Evolutionary conservation across 2,113 vertebrate genomes (phyloP).

Genomic region (Oncorhynchus masou): DNA sequence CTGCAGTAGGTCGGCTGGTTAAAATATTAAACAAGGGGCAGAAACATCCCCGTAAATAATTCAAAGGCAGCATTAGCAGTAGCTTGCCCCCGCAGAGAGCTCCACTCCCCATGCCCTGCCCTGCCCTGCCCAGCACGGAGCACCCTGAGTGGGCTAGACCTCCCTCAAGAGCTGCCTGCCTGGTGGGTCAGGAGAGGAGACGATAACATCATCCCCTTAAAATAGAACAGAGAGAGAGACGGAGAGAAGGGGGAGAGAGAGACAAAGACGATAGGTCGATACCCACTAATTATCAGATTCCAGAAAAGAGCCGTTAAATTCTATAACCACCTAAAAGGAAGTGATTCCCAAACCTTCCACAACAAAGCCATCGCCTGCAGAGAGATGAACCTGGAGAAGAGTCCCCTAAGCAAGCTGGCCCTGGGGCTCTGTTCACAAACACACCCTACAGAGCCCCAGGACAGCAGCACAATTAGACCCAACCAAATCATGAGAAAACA

Average conservation of each 20-base stretch:
- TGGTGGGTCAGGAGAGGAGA: constrained; percentile 46
- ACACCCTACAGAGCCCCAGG: too few relatives aligned
- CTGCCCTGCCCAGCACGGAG: constrained; percentile 44
- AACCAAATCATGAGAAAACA: too few relatives aligned
- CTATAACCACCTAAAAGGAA: too few relatives aligned
- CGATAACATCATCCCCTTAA: constrained; percentile 67
- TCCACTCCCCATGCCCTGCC: constrained; percentile 46
- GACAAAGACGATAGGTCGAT: background rate
- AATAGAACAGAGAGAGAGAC: constrained; percentile 62
- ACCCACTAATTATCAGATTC: too few relatives aligned
- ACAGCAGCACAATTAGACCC: too few relatives aligned
- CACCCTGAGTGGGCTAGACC: constrained; percentile 54
- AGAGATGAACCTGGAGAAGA: too few relatives aligned
- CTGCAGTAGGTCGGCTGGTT: background rate
- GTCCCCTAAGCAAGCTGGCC: too few relatives aligned
- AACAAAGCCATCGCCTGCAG: too few relatives aligned
- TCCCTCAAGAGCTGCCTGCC: constrained; percentile 47
- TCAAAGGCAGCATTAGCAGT: constrained; percentile 62
- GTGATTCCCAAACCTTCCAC: too few relatives aligned
- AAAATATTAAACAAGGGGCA: constrained; percentile 64
- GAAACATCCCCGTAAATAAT: constrained; percentile 69
- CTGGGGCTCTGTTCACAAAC: too few relatives aligned
- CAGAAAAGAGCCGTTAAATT: too few relatives aligned
- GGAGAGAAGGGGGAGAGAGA: background rate
- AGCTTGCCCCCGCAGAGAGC: constrained; percentile 47